A percentile compares a stretch with the other conserved stretches of the same genome.
Evolutionary conservation across 1,140 invertebrate genomes (phyloP).

Genomic region (Caligus rogercresseyi): DNA sequence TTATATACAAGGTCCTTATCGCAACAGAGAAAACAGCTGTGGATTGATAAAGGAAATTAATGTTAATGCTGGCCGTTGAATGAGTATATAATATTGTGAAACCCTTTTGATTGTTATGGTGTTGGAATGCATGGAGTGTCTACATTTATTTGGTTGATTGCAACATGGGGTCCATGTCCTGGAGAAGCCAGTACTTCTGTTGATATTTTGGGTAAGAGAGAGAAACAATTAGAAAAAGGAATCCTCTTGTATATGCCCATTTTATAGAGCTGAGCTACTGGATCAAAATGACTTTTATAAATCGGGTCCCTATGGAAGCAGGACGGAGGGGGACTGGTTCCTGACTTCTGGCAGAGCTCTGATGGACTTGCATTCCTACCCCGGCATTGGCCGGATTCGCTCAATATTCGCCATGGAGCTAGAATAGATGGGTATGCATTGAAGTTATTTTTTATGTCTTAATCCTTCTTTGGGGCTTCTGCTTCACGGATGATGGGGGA

Average conservation of each 20-base stretch:
- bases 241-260: too few species aligned
- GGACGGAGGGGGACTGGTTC: constrained; percentile 1
- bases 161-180: background rate
- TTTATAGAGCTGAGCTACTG: background rate
- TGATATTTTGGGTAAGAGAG: background rate
- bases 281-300: background rate
- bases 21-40: too few species aligned
- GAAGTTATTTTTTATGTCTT: background rate
- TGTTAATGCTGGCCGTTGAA: too few species aligned
- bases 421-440: constrained; percentile 11
- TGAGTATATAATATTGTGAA: too few species aligned
- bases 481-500: too few species aligned
- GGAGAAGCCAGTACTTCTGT: background rate
- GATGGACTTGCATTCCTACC: background rate
- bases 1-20: too few species aligned
- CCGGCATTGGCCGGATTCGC: constrained; percentile 1
- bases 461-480: too few species aligned
- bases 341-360: constrained; percentile 12
- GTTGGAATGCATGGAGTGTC: too few species aligned
- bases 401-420: constrained; percentile 3
- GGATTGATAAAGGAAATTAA: too few species aligned
- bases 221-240: too few species aligned
- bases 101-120: too few species aligned
- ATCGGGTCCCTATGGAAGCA: constrained; percentile 5
- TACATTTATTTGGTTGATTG: too few species aligned